Evolutionary conservation across 2,888 invertebrate species (phyloP), one percentile per base, ranked within the genome.

Genomic region (Drosophila subquinaria): DNA sequence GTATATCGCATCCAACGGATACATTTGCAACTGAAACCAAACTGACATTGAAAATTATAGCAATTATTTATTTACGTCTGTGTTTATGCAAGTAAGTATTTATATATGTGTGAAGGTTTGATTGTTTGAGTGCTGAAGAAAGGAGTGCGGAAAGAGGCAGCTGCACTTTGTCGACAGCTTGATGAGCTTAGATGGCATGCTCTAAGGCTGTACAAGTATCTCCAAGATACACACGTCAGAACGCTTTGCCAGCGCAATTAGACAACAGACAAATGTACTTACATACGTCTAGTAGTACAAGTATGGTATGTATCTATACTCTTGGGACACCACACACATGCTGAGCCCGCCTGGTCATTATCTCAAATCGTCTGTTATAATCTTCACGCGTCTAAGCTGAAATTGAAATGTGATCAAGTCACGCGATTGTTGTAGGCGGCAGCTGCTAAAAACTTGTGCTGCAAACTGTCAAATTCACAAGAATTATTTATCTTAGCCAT

Each of bases 81-180:
- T 50, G 15, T 17, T 13, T 35, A 23, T 43, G 27, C 43, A 38
- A 38, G 45, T 47, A 42, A 38, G 45, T 36, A 20, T 52, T 15
- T 43, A 43, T 38, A 9, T 38, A 6, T 55, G 40, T 30, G 55
- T 42, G 23, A 27, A 42, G 35, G 52, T 15, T 36, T 55, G 53
- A 23, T 36, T 27, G 27, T 5, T 4, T 23, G 23, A 23, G 38
- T 52, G 36, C 20, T 23, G 23, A 9, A 11, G 27, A 38, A 52
- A 52, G n/a, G 40, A 51, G 43, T 17, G 30, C 15, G 52, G 56
- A 57, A 13, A 47, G 35, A 48, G 56, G 47, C 78, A 82, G 74
- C 84, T 87, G 87, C 87, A 74, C 38, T 78, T 65, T 79, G 82
- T 79, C 73, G 88, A 84, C 88, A 84, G 73, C 73, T 84, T 88